These are phyloP conservation scores for Forbesichthys agassizii DNA, from an alignment of 2,113 vertebrate genomes.

Conservation along the genomic window DNA sequence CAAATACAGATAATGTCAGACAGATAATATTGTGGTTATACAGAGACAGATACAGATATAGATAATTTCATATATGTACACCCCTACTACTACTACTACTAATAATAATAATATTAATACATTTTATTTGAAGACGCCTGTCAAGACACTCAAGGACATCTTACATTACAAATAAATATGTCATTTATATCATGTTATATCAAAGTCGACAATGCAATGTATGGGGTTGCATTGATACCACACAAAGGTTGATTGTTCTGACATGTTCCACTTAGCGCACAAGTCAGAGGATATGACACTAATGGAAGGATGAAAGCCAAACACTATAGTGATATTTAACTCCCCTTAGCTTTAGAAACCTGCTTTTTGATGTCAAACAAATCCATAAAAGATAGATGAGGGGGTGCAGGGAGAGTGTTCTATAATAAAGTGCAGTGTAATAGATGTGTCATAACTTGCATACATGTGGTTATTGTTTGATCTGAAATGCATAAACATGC, in stretches of 20 bases:
- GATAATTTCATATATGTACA: too few relatives aligned
- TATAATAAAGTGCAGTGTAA: conserved; percentile 6
- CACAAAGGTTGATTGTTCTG: conserved; percentile 34
- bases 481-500: neutral
- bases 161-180: too few relatives aligned
- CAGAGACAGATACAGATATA: too few relatives aligned
- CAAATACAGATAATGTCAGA: too few relatives aligned
- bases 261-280: conserved; percentile 37
- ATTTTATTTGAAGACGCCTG: too few relatives aligned
- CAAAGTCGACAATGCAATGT: conserved; percentile 16
- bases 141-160: neutral
- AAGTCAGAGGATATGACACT: conserved; percentile 34
- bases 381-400: conserved; percentile 31
- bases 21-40: too few relatives aligned
- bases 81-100: too few relatives aligned
- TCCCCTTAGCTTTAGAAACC: conserved; percentile 28
- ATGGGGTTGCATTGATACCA: conserved; percentile 17
- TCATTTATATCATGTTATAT: too few relatives aligned
- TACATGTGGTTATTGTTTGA: too few relatives aligned
- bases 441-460: neutral
- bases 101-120: too few relatives aligned
- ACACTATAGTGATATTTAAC: conserved; percentile 52
- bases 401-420: conserved; percentile 22
- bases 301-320: conserved; percentile 40
- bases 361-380: conserved; percentile 46